Evolutionary conservation across 1,140 invertebrate genomes (phyloP).

Genomic region (Hirudo medicinalis): DNA sequence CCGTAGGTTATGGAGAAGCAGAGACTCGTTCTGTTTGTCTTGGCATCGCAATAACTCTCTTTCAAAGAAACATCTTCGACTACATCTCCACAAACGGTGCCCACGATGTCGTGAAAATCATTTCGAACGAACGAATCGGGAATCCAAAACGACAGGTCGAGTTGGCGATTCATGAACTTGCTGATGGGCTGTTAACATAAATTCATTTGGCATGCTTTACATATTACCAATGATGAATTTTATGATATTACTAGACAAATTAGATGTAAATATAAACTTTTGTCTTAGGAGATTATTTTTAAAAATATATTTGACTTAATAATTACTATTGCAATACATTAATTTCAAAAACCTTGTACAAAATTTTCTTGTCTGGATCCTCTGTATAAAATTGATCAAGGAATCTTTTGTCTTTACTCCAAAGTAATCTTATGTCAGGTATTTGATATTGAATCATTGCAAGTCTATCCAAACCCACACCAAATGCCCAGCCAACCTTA

Average conservation of each 20-base stretch:
- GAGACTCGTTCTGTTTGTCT: constrained; percentile 65
- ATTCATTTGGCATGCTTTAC: constrained; percentile 27
- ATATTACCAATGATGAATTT: not conserved
- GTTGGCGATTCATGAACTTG: constrained; percentile 69
- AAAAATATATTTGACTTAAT: not conserved
- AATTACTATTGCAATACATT: not conserved
- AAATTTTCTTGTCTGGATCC: constrained; percentile 50
- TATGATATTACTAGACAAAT: not conserved
- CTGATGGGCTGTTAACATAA: constrained; percentile 57
- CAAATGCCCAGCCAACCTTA: constrained; percentile 94
- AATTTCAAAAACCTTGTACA: constrained; percentile 48
- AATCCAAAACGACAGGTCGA: constrained; percentile 95
- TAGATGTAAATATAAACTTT: no score
- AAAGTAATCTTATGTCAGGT: constrained; percentile 90
- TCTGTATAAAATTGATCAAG: constrained; percentile 72
- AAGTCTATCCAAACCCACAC: constrained; percentile 81
- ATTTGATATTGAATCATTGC: constrained; percentile 92
- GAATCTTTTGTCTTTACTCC: constrained; percentile 78
- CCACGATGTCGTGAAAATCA: constrained; percentile 87
- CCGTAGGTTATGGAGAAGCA: constrained; percentile 87
- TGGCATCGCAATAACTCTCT: constrained; percentile 75
- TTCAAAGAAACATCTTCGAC: constrained; percentile 70
- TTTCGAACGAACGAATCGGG: constrained; percentile 58
- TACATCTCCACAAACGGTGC: constrained; percentile 69
- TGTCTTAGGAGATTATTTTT: not conserved